Evolutionary conservation across 2,797 vertebrate species (phyloP), one percentile per base, ranked within the genome.

Genomic region (Pampus argenteus): DNA sequence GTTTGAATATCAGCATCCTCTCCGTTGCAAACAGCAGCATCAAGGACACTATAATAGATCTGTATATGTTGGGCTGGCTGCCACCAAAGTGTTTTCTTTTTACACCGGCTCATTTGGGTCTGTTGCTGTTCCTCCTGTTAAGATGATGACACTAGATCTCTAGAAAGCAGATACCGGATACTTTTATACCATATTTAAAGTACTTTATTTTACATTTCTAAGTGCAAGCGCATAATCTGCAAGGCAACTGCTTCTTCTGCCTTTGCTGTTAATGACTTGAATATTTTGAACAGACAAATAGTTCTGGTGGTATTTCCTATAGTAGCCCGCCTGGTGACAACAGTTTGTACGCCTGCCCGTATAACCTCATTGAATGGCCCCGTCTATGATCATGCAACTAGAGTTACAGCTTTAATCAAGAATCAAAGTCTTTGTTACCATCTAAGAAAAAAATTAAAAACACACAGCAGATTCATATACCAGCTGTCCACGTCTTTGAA

Each of bases 391-490:
- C 36, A 59, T 13, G 45, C 48, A 70, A 54, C 29, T 9, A 34
- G 14, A 50, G 64, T 64, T 28, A 51, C 42, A 29, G n/a, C 77
- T 83, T 79, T 74, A 71, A 79, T 68, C 38, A 63, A 59, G 52
- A 68, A 75, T 72, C 63, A 59, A 57, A 74, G 66, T 42, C 42
- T 75, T 62, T 59, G 62, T 57, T 57, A 48, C 49, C 26, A 0
- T 69, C 55, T 15, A 6, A 40, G 38, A 14, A 15, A 14, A 40
- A 70, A 15, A 55, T 59, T 69, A 71, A 66, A 84, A 67, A 61
- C 23, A 65, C 47, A 51, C 48, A 48, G 59, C 58, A 65, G 50
- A 65, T 14, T 58, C 29, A 76, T 25, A 56, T 5, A 59, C 25
- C 77, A 83, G 48, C 69, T 81, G 66, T 61, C 18, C 31, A 55